Conservation (phyloP, 2,888 invertebrate genomes). For the Agrochola circellaris region DNA sequence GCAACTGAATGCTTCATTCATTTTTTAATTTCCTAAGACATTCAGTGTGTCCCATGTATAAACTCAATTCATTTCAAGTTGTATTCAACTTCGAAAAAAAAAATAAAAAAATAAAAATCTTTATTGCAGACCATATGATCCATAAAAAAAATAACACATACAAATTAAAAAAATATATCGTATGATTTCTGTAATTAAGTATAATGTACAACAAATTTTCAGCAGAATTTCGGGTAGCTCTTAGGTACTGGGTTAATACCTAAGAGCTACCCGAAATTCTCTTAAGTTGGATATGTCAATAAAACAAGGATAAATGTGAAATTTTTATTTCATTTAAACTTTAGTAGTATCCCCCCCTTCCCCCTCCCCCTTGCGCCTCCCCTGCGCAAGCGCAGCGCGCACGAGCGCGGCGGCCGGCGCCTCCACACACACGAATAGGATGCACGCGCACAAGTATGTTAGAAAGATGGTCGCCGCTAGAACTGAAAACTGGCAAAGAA, state of each 20-base stretch:
- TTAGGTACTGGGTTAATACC: too few species aligned
- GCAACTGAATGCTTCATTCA: too few species aligned
- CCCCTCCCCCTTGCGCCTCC: accelerated
- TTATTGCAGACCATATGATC: too few species aligned
- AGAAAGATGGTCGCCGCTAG: slow-evolving; percentile 75
- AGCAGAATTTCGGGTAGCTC: background rate
- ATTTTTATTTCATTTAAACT: slow-evolving; percentile 28
- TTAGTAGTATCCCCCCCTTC: slow-evolving; percentile 29
- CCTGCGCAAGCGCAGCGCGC: slow-evolving; percentile 59
- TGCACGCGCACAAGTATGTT: slow-evolving; percentile 73
- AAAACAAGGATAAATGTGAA: background rate
- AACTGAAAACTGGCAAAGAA: slow-evolving; percentile 70
- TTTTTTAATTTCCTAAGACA: too few species aligned
- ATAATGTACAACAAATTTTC: background rate
- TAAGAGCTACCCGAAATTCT: too few species aligned
- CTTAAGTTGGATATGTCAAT: background rate
- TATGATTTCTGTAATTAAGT: background rate
- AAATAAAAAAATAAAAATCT: too few species aligned
- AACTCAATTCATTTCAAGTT: too few species aligned
- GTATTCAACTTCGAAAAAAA: background rate
- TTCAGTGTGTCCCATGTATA: background rate
- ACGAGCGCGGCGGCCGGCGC: slow-evolving; percentile 73
- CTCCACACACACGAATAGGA: slow-evolving; percentile 79
- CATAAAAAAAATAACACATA: too few species aligned
- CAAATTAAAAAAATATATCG: too few species aligned